These are phyloP conservation scores for Exephanes ischioxanthus DNA, from an alignment of 2,888 invertebrate species.

Conservation along the genomic window DNA sequence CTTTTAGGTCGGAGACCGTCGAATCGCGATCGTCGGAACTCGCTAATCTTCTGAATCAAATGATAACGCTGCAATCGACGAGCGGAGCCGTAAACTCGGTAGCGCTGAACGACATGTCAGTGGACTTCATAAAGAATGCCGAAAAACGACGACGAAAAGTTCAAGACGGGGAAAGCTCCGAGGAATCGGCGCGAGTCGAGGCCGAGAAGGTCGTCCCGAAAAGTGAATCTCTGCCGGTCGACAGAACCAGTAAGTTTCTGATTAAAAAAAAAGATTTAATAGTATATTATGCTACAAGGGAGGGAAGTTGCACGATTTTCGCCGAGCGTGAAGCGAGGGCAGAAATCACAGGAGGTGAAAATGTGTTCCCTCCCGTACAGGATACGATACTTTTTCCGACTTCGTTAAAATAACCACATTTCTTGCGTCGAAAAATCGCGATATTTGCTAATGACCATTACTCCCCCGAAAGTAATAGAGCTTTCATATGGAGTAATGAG, in stretches of 20 bases:
- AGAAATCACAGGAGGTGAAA: too few relatives aligned
- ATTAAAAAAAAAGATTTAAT: background rate
- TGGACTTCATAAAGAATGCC: slow-evolving; percentile 47
- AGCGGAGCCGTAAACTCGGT: slow-evolving; percentile 41
- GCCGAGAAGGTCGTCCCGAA: slow-evolving; percentile 60
- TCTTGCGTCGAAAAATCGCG: too few relatives aligned
- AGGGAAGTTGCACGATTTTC: too few relatives aligned
- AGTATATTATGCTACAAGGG: background rate
- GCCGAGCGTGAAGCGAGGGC: too few relatives aligned
- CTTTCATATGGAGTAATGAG: too few relatives aligned
- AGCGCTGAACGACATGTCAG: slow-evolving; percentile 33
- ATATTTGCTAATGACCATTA: too few relatives aligned
- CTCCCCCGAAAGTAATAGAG: too few relatives aligned
- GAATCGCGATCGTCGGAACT: slow-evolving; percentile 76
- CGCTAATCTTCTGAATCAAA: slow-evolving; percentile 74
- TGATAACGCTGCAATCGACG: slow-evolving; percentile 71
- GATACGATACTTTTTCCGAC: too few relatives aligned
- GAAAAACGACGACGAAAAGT: slow-evolving; percentile 56
- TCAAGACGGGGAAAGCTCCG: slow-evolving; percentile 58
- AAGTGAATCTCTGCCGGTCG: slow-evolving; percentile 50
- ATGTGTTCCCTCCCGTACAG: too few relatives aligned
- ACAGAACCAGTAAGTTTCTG: slow-evolving; percentile 60
- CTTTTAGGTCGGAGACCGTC: slow-evolving; percentile 60
- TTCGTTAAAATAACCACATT: too few relatives aligned
- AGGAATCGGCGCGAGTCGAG: slow-evolving; percentile 48